Conservation (phyloP, 2,113 vertebrate species). For the Chascanopsetta lugubris region DNA sequence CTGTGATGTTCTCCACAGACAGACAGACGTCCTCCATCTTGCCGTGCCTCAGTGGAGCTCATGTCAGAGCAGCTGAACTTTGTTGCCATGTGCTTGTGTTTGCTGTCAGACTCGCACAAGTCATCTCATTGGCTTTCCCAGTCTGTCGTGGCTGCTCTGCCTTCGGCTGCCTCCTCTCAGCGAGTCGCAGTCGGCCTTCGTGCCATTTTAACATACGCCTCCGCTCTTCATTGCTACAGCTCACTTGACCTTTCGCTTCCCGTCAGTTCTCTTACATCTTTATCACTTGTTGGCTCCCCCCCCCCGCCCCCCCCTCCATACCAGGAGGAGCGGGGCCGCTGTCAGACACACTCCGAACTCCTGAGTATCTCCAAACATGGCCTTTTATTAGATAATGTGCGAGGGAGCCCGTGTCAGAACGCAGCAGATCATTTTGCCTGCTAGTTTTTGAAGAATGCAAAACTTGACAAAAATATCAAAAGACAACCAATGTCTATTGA, state of each 20-base stretch:
- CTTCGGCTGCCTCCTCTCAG: constrained; percentile 29
- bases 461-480: too few relatives aligned
- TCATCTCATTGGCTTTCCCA: constrained; percentile 61
- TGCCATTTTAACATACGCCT: constrained; percentile 19
- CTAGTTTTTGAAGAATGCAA: too few relatives aligned
- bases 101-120: constrained; percentile 46
- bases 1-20: neutral
- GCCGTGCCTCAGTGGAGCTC: constrained; percentile 10
- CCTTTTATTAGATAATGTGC: too few relatives aligned
- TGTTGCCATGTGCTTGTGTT: constrained; percentile 23
- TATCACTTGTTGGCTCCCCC: neutral
- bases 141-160: constrained; percentile 33
- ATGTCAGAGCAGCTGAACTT: constrained; percentile 41
- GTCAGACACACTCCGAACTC: too few relatives aligned
- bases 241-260: neutral
- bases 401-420: too few relatives aligned
- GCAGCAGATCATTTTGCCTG: too few relatives aligned
- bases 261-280: too few relatives aligned
- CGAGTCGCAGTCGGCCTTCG: constrained; percentile 10
- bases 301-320: too few relatives aligned
- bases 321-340: too few relatives aligned
- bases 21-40: neutral
- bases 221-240: neutral
- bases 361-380: too few relatives aligned
- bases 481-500: too few relatives aligned